These are phyloP conservation scores for Halocaridina rubra DNA, from an alignment of 2,888 invertebrate genomes.

Conservation along the genomic window DNA sequence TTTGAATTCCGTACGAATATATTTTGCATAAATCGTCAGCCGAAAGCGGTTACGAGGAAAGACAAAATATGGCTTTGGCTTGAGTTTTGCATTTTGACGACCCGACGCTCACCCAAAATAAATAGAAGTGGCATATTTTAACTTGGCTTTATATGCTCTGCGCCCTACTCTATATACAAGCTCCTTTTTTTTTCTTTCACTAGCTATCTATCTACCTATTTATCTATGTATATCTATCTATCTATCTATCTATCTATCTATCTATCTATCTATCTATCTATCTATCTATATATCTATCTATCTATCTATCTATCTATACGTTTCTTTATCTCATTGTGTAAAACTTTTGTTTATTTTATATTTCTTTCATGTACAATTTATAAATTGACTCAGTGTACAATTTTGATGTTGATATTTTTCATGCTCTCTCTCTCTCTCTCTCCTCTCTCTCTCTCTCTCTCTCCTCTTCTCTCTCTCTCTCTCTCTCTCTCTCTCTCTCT, in stretches of 20 bases:
- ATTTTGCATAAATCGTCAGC: neutral
- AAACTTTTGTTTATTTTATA: neutral
- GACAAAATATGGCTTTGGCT: constrained; percentile 13
- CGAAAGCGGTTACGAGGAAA: neutral
- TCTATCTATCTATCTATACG: too few relatives aligned
- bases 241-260: neutral
- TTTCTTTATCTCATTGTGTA: neutral
- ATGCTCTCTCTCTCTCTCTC: neutral
- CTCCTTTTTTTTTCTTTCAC: neutral
- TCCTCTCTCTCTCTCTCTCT: neutral
- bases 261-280: neutral
- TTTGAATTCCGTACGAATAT: constrained; percentile 12
- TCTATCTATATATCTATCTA: too few relatives aligned
- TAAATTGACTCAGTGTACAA: too few relatives aligned
- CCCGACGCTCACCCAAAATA: neutral
- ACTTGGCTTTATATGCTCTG: neutral
- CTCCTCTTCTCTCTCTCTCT: neutral
- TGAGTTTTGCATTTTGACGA: constrained; percentile 11
- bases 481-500: neutral
- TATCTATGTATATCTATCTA: too few relatives aligned
- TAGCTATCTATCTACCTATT: too few relatives aligned
- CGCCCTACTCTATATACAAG: too few relatives aligned
- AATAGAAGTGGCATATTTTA: neutral
- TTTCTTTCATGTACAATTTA: too few relatives aligned
- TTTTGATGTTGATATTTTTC: neutral